Evolutionary conservation across 2,888 invertebrate species (phyloP), one percentile per base, ranked within the genome.

Genomic region (Acleris emargana): DNA sequence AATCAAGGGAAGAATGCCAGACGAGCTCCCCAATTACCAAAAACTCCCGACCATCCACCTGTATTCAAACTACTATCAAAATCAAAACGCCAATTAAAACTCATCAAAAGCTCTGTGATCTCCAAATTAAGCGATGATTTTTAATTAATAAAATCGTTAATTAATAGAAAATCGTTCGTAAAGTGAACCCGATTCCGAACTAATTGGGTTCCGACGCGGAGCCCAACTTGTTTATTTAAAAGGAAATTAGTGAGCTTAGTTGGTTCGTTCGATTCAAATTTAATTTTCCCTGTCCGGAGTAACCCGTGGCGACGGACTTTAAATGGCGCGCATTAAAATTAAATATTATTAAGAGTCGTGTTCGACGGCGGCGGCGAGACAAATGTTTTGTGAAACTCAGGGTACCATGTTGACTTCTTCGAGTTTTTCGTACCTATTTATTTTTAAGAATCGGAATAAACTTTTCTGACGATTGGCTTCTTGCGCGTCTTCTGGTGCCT

Each of bases 241-340:
- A 32, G 58, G 58, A 32, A 58, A 49, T 58, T 58, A 49, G 38
- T 45, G 57, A 57, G 58, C 32, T 58, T 58, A 58, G 47, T 58
- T 49, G 47, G 25, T 25, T 57, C 57, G 58, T 49, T 43, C 58
- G 58, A 58, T 58, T 28, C 45, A 49, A 58, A 58, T 58, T 58
- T 47, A 58, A 58, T 58, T 58, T 49, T 28, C 25, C 28, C 49
- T 18, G 45, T n/a, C 17, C 51, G 51, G 25, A 28, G 57, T 57
- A 51, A 20, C 13, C 58, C 47, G 6, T 6, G 58, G 49, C 58
- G 58, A 49, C 58, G 49, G 57, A 28, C 25, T 47, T 28, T 57
- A 13, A 45, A 42, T 5, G 17, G 45, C 9, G 9, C 11, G 25
- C 45, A 45, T 45, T 20, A 54, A 42, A 54, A 57, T 57, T 28